Evolutionary conservation across 2,113 vertebrate species (phyloP).

Genomic region (Heloderma charlesbogerti): DNA sequence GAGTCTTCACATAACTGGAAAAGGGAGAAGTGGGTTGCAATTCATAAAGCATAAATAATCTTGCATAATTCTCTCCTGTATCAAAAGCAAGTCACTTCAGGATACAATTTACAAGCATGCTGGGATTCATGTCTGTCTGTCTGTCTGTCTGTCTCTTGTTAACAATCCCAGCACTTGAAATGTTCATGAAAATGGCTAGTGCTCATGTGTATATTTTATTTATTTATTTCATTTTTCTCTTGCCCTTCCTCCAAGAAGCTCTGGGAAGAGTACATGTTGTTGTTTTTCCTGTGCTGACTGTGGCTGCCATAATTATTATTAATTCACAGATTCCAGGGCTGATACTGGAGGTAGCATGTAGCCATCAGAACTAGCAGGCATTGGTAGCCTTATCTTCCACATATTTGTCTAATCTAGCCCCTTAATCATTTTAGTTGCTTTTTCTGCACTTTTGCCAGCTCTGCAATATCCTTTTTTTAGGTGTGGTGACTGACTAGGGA

Average conservation of each 20-base stretch:
- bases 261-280: neutral
- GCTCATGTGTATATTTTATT: neutral
- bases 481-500: too few relatives aligned
- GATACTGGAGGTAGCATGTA: neutral
- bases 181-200: neutral
- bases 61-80: neutral
- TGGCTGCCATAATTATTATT: neutral
- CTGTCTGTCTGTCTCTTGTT: too few relatives aligned
- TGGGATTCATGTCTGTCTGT: too few relatives aligned
- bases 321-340: neutral
- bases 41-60: neutral
- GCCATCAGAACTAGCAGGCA: too few relatives aligned
- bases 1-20: neutral
- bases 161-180: neutral
- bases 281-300: neutral
- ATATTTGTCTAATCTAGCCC: too few relatives aligned
- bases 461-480: too few relatives aligned
- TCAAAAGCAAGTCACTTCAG: neutral
- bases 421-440: too few relatives aligned
- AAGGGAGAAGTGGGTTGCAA: neutral
- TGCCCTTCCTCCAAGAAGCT: neutral
- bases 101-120: rapidly evolving
- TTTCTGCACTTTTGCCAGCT: too few relatives aligned
- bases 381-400: too few relatives aligned
- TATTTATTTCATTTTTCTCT: neutral